A percentile compares a stretch with the other conserved stretches of the same genome.
These are phyloP conservation scores for Brachypteracias leptosomus DNA, from an alignment of 2,113 vertebrate species.

Conservation along the genomic window DNA sequence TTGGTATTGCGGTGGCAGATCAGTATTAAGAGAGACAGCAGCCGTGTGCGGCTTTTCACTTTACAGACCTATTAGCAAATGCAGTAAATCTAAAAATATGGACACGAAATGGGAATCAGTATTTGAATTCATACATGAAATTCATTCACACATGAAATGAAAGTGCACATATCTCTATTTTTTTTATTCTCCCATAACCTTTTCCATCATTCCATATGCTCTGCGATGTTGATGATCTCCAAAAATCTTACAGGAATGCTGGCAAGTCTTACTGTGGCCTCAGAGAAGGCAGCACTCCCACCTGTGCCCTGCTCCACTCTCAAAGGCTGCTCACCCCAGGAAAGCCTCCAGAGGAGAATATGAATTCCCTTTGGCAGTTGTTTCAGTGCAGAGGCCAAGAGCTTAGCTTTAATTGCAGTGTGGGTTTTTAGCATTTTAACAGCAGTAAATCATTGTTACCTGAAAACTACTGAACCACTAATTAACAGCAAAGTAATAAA, in stretches of 20 bases:
- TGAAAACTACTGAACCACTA: not conserved
- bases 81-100: not conserved
- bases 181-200: not conserved
- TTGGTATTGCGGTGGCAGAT: not conserved
- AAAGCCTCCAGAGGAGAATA: not conserved
- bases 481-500: not conserved
- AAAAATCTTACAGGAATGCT: not conserved
- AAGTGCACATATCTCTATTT: not conserved
- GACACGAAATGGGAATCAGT: not conserved
- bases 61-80: not conserved
- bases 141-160: not conserved
- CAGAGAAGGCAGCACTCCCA: not conserved
- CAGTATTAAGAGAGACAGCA: fast-evolving
- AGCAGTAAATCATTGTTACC: not conserved
- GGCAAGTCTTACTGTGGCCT: not conserved
- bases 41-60: not conserved
- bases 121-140: not conserved
- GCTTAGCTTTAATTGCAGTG: not conserved
- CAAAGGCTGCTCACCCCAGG: not conserved
- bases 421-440: not conserved
- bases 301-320: not conserved
- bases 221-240: not conserved
- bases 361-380: not conserved
- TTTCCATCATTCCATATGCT: not conserved
- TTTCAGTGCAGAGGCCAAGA: not conserved